A percentile compares a stretch with the other conserved stretches of the same genome.
These are phyloP conservation scores for Enteromius treurensis DNA, from an alignment of 2,797 vertebrate genomes.

Conservation along the genomic window DNA sequence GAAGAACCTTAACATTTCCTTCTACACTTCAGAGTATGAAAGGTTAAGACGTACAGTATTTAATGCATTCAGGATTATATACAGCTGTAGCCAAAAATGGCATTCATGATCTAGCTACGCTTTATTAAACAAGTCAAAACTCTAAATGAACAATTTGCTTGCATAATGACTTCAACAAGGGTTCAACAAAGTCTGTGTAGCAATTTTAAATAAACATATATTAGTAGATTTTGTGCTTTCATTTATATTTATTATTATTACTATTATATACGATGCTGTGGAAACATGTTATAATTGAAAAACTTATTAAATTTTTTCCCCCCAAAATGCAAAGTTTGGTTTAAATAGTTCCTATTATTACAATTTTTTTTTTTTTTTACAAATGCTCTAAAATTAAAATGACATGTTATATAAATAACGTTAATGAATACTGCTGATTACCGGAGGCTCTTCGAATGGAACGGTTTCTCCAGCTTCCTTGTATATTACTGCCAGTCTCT, in stretches of 20 bases:
- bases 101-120: too few species aligned
- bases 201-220: not conserved
- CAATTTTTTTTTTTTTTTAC: too few species aligned
- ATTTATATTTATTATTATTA: not conserved
- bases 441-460: conserved; percentile 90
- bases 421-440: conserved; percentile 68
- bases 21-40: not conserved
- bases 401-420: not conserved
- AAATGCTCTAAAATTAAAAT: too few species aligned
- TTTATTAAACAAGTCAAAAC: not conserved
- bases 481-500: conserved; percentile 86
- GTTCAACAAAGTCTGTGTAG: not conserved
- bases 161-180: not conserved
- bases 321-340: not conserved
- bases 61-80: not conserved
- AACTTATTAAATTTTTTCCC: too few species aligned
- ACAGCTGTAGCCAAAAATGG: not conserved
- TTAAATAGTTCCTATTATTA: not conserved
- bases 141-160: not conserved
- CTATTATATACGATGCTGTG: not conserved
- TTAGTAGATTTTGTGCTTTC: not conserved
- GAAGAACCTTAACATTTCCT: not conserved
- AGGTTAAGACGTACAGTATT: not conserved
- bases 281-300: too few species aligned
- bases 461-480: conserved; percentile 76